Evolutionary conservation across 2,797 vertebrate genomes (phyloP).

Genomic region (Notolabrus celidotus): DNA sequence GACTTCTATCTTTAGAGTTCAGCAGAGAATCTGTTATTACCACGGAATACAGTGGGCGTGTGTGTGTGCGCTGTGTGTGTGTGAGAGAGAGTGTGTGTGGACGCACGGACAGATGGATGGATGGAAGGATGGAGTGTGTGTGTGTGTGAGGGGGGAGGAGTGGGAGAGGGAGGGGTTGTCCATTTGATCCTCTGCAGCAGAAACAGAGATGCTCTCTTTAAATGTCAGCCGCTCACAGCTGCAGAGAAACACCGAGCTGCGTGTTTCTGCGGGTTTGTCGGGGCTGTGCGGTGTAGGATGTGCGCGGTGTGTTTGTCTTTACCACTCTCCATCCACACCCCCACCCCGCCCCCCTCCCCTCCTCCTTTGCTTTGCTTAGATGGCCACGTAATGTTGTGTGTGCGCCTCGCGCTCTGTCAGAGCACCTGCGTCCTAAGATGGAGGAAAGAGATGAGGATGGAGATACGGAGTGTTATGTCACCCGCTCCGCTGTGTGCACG

Average conservation of each 20-base stretch:
- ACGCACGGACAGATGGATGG: slow-evolving; percentile 47
- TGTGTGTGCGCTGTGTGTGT: slow-evolving; percentile 32
- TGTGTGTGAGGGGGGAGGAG: slow-evolving; percentile 12
- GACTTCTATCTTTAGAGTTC: slow-evolving; percentile 39
- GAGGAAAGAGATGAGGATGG: slow-evolving; percentile 82
- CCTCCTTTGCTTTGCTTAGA: slow-evolving; percentile 61
- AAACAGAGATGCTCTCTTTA: slow-evolving; percentile 85
- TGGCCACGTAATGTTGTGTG: slow-evolving; percentile 72
- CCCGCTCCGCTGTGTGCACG: slow-evolving; percentile 8
- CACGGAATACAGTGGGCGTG: slow-evolving; percentile 85
- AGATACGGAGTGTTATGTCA: slow-evolving; percentile 62
- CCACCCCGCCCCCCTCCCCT: neutral
- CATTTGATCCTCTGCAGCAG: slow-evolving; percentile 86
- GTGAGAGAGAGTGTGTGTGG: slow-evolving; percentile 23
- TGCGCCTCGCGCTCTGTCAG: slow-evolving; percentile 74
- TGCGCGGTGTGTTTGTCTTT: slow-evolving; percentile 34
- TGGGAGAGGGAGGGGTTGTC: slow-evolving; percentile 74
- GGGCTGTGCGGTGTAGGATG: slow-evolving; percentile 22
- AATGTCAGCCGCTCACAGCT: slow-evolving; percentile 84
- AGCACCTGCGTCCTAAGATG: slow-evolving; percentile 88
- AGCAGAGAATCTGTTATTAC: slow-evolving; percentile 88
- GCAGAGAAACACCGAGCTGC: slow-evolving; percentile 13
- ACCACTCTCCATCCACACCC: neutral
- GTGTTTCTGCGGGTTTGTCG: neutral
- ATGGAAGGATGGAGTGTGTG: slow-evolving; percentile 62